Base-by-base conservation (phyloP, 2,888 invertebrate species). In the Himalopsyche tibetana region DNA sequence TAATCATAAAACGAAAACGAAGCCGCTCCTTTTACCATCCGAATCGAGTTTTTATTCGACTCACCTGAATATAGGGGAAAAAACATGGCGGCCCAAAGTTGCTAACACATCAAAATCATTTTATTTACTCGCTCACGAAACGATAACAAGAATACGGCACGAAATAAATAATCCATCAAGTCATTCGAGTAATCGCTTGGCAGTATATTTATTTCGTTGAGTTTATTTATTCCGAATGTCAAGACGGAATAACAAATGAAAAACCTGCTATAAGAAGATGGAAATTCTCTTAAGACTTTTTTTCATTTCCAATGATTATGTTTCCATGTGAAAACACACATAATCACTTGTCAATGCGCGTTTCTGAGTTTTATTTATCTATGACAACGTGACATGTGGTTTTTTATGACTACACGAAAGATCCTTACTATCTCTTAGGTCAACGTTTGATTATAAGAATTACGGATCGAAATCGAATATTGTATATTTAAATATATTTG, bases 161-260 rank as follows among this genome's bases (percentile, higher is more conserved):
- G 63, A 63, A 63, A 63, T 63, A 63, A 63, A 63, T 63, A 63
- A 63, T 63, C 63, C 63, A 63, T 63, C 63, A 63, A 63, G 63
- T 63, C 63, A 63, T 63, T 63, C 63, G 63, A n/a, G 63, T 63
- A 63, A 63, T 63, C 63, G 63, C 63, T 63, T 63, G 63, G 19
- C 63, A 28, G 63, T 63, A 63, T 63, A 63, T 63, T 63, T 63
- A 63, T 63, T 63, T 28, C 63, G 63, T 19, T 11, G 63, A 63
- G 63, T 63, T 63, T 63, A 63, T 63, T 63, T 63, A 63, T 63
- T 63, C 63, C 19, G 11, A 63, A 63, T 63, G 63, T 63, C 63
- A 63, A 63, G 63, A 63, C 63, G n/a, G 63, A 63, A 63, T 63
- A 63, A 63, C 63, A 63, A 63, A 63, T 63, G 63, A 63, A 63